These are phyloP conservation scores for Columba livia DNA, from an alignment of 2,113 vertebrate genomes.

Conservation along the genomic window DNA sequence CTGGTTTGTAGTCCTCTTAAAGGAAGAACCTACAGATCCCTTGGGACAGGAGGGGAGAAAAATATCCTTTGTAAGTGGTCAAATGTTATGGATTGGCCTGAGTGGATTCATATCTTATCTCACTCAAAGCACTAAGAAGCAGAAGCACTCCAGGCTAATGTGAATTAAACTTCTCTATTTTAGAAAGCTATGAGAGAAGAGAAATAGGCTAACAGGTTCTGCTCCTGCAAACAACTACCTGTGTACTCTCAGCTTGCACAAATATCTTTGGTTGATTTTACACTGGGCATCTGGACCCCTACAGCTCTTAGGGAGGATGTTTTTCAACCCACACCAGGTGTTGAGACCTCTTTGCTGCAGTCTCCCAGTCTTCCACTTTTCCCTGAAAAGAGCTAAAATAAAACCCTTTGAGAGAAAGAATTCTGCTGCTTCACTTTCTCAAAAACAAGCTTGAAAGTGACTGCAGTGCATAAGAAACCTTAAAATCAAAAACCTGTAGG, in stretches of 20 bases:
- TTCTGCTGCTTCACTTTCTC: conserved; percentile 3
- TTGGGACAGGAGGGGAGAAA: not conserved
- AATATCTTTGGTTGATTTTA: not conserved
- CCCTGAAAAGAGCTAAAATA: not conserved
- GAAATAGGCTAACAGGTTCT: not conserved
- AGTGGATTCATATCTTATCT: not conserved
- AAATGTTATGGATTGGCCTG: not conserved
- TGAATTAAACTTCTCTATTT: conserved; percentile 2
- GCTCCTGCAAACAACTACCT: not conserved
- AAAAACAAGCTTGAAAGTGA: conserved; percentile 10
- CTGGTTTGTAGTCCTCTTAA: not conserved
- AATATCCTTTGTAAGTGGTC: not conserved
- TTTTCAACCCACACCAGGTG: not conserved
- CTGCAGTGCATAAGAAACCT: not conserved
- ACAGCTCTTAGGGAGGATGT: not conserved
- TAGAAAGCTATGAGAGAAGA: not conserved
- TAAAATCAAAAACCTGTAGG: conserved; percentile 4
- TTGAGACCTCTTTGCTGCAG: not conserved
- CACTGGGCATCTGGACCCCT: not conserved
- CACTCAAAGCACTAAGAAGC: not conserved
- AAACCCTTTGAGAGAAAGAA: conserved; percentile 17
- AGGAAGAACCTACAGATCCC: not conserved
- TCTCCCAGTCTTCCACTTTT: not conserved
- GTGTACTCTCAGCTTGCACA: not conserved
- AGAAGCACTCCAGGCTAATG: not conserved